Base-by-base conservation (phyloP, 1,140 invertebrate genomes). In the Euglossa dilemma region DNA sequence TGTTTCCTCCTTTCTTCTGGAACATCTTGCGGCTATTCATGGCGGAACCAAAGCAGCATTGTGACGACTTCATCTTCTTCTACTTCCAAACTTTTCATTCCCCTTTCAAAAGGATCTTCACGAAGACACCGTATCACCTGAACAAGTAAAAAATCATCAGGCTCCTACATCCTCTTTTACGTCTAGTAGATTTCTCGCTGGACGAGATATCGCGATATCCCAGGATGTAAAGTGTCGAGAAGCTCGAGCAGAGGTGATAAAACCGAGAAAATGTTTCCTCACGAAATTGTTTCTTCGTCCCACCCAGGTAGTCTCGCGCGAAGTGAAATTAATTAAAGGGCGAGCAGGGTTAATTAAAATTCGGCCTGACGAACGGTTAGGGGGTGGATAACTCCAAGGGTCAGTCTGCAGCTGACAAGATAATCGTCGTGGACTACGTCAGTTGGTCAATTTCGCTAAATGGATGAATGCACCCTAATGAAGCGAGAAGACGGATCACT, bases 381-480 rank as follows among this genome's bases (percentile, higher is more conserved):
- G 54, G 85, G 85, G 63, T 81, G 77, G 70, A 63, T 28, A 76
- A 80, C 28, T 43, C 14, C 57, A 16, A 20, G 72, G 77, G 70
- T 81, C 75, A 84, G 83, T 50, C 52, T 20, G 52, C 76, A 80
- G 82, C 82, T 70, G 79, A 76, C 76, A 45, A 84, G 69, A 86
- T 87, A 84, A 83, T 83, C 66, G 45, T 45, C 75, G 45, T 57
- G 23, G 50, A n/a, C 52, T 47, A 59, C 80, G 86, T 87, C 87
- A 88, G 87, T 78, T 88, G 87, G 86, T 75, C 83, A 75, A 84
- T 87, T 87, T 82, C 86, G 73, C 69, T 87, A 85, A 88, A 87
- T 67, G 82, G 54, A 77, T 61, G 86, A 88, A 85, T 71, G 59
- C 73, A 20, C 23, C 52, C 73, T 87, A 85, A 88, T 72, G 83